Evolutionary conservation across 2,888 invertebrate species (phyloP).

Genomic region (Apotomis betuletana): DNA sequence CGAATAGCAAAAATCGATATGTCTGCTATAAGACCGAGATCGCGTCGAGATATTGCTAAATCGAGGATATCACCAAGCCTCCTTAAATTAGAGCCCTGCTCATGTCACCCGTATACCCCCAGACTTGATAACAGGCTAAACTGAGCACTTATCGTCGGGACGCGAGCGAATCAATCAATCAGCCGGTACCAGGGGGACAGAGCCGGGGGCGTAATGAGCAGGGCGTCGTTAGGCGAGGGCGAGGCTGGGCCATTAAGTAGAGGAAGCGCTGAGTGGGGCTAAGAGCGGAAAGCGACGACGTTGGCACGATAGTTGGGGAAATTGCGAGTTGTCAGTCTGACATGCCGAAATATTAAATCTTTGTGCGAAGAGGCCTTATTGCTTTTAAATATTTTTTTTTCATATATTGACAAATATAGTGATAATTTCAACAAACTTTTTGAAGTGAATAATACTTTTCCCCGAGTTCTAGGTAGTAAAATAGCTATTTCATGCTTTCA

Average conservation of each 20-base stretch:
- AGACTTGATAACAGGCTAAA: conserved; percentile 66
- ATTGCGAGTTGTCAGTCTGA: background rate
- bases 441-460: too few species aligned
- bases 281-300: conserved; percentile 32
- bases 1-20: too few species aligned
- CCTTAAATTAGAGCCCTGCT: conserved; percentile 17
- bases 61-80: too few species aligned
- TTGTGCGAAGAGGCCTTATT: too few species aligned
- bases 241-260: conserved; percentile 39
- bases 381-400: too few species aligned
- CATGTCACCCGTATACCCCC: conserved; percentile 43
- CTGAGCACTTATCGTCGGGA: conserved; percentile 67
- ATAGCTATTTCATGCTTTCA: too few species aligned
- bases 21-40: too few species aligned
- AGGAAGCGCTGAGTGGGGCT: conserved; percentile 31
- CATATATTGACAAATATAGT: too few species aligned
- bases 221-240: conserved; percentile 41
- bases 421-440: too few species aligned
- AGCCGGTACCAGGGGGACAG: conserved; percentile 53
- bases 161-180: conserved; percentile 67
- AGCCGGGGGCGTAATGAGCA: conserved; percentile 47
- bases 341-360: too few species aligned
- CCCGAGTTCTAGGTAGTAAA: too few species aligned
- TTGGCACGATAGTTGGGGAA: background rate
- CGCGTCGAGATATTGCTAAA: too few species aligned